Conservation (phyloP, 1,140 invertebrate genomes). For the Drosophila kurseongensis region DNA sequence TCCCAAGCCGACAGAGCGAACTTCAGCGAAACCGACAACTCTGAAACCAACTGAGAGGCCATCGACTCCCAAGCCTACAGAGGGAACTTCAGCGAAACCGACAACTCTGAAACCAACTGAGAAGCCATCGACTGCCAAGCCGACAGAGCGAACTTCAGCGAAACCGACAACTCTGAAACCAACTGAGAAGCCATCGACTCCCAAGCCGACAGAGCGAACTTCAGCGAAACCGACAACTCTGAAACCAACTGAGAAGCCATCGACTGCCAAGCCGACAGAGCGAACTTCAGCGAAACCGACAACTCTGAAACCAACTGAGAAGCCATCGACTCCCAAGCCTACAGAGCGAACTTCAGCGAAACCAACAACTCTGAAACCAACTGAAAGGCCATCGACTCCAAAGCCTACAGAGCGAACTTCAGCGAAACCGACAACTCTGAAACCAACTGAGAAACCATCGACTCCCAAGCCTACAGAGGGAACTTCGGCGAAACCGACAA, state of each 20-base stretch:
- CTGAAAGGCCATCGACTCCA: slow-evolving; percentile 2
- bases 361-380: not conserved
- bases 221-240: slow-evolving; percentile 6
- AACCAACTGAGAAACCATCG: not conserved
- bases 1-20: not conserved
- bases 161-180: not conserved
- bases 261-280: slow-evolving; percentile 1
- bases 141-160: not conserved
- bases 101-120: not conserved
- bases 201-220: not conserved
- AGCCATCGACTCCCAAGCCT: not conserved
- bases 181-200: slow-evolving; percentile 2
- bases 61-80: not conserved
- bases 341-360: not conserved
- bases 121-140: not conserved
- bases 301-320: slow-evolving; percentile 5
- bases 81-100: not conserved
- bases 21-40: slow-evolving; percentile 12
- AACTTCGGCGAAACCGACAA: slow-evolving; percentile 10
- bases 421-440: not conserved
- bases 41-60: not conserved
- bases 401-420: not conserved
- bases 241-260: not conserved
- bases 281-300: slow-evolving; percentile 5
- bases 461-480: not conserved